Evolutionary conservation across 2,888 invertebrate genomes (phyloP).

Genomic region (Parascotia fuliginaria): DNA sequence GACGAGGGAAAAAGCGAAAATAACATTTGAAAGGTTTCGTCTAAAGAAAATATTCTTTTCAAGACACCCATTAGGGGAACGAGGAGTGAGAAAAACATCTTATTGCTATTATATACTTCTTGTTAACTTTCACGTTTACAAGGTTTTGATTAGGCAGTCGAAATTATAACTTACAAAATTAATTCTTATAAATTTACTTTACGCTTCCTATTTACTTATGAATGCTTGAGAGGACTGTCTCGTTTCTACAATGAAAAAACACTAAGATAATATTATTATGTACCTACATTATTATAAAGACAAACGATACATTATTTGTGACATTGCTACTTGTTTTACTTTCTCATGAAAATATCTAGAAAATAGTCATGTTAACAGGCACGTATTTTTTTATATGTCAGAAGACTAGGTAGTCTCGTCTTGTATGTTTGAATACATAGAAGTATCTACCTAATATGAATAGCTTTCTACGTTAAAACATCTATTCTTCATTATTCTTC

Average conservation of each 20-base stretch:
- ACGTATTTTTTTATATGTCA: too few species aligned
- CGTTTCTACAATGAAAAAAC: not conserved
- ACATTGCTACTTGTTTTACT: too few species aligned
- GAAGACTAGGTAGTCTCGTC: too few species aligned
- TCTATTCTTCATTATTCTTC: too few species aligned
- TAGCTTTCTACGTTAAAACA: too few species aligned
- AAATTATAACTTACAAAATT: constrained; percentile 30
- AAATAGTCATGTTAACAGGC: too few species aligned
- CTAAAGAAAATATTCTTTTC: constrained; percentile 57
- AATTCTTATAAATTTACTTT: constrained; percentile 5
- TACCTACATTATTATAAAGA: too few species aligned
- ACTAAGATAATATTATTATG: too few species aligned
- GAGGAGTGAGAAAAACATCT: constrained; percentile 51
- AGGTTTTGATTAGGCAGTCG: constrained; percentile 41
- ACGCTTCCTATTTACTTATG: not conserved
- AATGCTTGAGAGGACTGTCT: not conserved
- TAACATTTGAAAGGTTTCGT: constrained; percentile 51
- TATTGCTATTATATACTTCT: constrained; percentile 30
- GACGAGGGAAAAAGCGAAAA: constrained; percentile 53
- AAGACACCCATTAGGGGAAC: constrained; percentile 51
- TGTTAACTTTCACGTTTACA: constrained; percentile 40
- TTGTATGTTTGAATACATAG: too few species aligned
- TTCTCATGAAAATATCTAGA: too few species aligned
- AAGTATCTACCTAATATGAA: too few species aligned
- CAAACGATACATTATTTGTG: too few species aligned